Base-by-base conservation (phyloP, 1,140 invertebrate genomes). In the Drosophila prosaltans region DNA sequence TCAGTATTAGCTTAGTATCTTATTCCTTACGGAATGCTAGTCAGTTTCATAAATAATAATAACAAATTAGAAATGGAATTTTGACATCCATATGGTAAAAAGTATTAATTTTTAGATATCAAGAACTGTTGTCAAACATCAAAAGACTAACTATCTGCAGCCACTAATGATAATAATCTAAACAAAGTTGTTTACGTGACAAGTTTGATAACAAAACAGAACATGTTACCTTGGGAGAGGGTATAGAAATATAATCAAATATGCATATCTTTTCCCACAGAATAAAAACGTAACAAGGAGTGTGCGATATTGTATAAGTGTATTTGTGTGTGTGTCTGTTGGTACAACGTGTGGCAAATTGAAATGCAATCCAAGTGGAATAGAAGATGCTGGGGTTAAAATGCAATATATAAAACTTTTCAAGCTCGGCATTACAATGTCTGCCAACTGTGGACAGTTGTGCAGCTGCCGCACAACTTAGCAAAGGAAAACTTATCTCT, bases 331-430 rank as follows among this genome's bases (percentile, higher is more conserved):
- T 43, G 54, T 60, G 59, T 72, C 59, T 60, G 16, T 21, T 10
- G 43, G 65, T 2, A 70, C 57, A 64, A 70, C 55, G 55, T 77
- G 74, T 57, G 74, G 74, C 64, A 78, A 78, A 78, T 78, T 51
- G 61, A 62, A 72, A 72, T 72, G 30, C 57, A 61, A 57, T 57
- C 68, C 57, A 66, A 5, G 36, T 43, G 69, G 61, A 54, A 66
- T 57, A 58, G 41, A 32, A 64, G 2, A 43, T 30, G 24, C 45
- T 45, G 16, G 54, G 26, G 32, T 4, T 45, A 65, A 60, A 55
- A 61, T 71, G 76, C 32, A 65, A 36, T 55, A 21, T 55, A 59
- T 62, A 36, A 11, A 16, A 5, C n/a, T 21, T 21, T 41, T 51
- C 24, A 48, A 28, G 41, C 57, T 58, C 39, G 41, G 73, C 70